Evolutionary conservation across 2,113 vertebrate genomes (phyloP), one percentile per base, ranked within the genome.

Genomic region (Ailurus styani): DNA sequence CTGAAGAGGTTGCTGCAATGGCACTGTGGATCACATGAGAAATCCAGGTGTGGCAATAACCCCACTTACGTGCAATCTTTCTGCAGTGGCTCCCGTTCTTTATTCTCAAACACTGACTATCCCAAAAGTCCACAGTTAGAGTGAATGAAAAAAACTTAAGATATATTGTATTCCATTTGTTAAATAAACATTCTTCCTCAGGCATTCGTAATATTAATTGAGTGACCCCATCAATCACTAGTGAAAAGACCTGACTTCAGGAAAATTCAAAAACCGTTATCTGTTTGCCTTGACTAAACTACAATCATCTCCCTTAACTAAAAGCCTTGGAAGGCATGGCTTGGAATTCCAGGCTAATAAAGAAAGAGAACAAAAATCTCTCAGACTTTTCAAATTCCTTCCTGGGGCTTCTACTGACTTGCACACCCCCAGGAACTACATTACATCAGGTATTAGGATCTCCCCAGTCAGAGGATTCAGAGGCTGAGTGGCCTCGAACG

Each of bases 121-220:
- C 57, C 86, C 98, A 25, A 98, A 97, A 57, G 98, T 64, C 73
- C 96, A 98, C 79, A 98, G 93, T 95, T 99, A 99, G 99, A 97
- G 95, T 94, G 96, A 98, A 98, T 68, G 98, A 99, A 45, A 99
- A 99, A 97, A 96, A n/a, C n/a, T 90, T 60, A 99, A 99, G 96
- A 99, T 98, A 90, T 98, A 98, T 10, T 96, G 98, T 83, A 98
- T 95, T 77, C 95, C 98, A 0, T 97, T 98, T 75, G 97, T 98
- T 52, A 99, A 98, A 18, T 57, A 99, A 98, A 62, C 98, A 97
- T 78, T 98, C 98, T 86, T 88, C 98, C 40, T 73, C 95, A 31
- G 97, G 92, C 45, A 96, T 77, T 55, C 98, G 96, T 96, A 98
- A 50, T 20, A 31, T 97, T 27, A 99, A 97, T 66, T 98, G 77